Percentiles rank a stretch among this genome's conserved stretches.
phyloP scores from a whole-genome alignment of 1,140 invertebrate species.

The Lamellibrachia luymesi region DNA sequence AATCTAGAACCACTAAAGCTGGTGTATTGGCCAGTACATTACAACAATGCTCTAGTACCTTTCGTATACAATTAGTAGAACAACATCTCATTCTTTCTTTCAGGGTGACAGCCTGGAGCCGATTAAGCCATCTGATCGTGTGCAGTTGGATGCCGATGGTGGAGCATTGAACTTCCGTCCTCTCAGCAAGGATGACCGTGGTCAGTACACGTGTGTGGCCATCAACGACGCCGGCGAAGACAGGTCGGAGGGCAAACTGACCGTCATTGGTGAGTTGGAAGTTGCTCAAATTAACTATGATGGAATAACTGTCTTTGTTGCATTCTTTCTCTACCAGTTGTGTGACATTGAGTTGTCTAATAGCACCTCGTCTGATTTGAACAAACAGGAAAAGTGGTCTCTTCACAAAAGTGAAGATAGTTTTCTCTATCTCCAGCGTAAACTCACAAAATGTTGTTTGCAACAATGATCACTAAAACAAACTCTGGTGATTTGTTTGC shows the following conservation, averaged over 20 bases:
- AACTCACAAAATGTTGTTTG: too few relatives aligned
- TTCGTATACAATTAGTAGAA: not conserved
- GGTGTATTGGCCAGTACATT: not conserved
- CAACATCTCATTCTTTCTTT: not conserved
- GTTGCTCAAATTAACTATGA: too few relatives aligned
- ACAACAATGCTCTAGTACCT: not conserved
- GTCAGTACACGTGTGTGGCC: conserved; percentile 84
- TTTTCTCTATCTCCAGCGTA: too few relatives aligned
- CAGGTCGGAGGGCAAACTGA: conserved; percentile 43
- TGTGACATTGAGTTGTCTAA: too few relatives aligned
- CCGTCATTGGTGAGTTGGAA: conserved; percentile 19
- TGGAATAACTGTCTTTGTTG: too few relatives aligned
- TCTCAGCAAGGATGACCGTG: conserved; percentile 76
- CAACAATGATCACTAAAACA: too few relatives aligned
- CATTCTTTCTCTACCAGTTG: too few relatives aligned
- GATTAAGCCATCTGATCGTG: conserved; percentile 14
- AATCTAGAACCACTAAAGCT: too few relatives aligned
- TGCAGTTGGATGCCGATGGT: conserved; percentile 19
- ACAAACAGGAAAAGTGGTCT: too few relatives aligned
- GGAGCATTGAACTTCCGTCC: conserved; percentile 25
- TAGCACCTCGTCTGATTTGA: too few relatives aligned
- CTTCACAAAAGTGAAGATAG: too few relatives aligned
- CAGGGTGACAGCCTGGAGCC: not conserved
- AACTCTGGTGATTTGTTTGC: too few relatives aligned
- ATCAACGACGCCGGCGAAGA: conserved; percentile 77